Conservation (phyloP, 2,888 invertebrate genomes). For the Capitulum mitella region DNA sequence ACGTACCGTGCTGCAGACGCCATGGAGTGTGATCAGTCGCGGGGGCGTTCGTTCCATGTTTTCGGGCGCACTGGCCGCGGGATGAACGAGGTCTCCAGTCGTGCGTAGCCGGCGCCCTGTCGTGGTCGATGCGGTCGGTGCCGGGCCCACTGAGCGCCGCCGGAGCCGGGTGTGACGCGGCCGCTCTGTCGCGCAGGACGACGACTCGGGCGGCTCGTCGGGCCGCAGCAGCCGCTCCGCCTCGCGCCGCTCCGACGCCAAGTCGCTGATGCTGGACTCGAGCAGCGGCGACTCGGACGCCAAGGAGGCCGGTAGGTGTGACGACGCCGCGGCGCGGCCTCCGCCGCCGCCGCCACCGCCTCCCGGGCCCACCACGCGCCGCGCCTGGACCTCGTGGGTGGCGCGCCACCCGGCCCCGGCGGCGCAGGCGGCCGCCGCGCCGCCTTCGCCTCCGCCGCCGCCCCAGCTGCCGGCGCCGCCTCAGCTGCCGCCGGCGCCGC, state of each 20-base stretch:
- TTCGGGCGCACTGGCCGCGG: too few species aligned
- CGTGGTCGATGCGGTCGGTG: too few species aligned
- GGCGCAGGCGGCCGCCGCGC: constrained; percentile 33
- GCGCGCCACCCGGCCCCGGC: constrained; percentile 28
- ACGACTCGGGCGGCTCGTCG: constrained; percentile 18
- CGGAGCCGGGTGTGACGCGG: too few species aligned
- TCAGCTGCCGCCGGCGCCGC: constrained; percentile 34
- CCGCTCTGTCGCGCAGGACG: neutral
- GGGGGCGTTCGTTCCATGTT: too few species aligned
- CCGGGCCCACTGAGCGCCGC: too few species aligned
- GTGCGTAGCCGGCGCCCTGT: too few species aligned
- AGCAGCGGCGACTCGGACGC: constrained; percentile 18
- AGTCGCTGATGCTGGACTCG: constrained; percentile 14
- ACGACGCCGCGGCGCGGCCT: neutral
- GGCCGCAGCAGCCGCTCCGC: constrained; percentile 27
- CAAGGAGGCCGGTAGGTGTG: constrained; percentile 19
- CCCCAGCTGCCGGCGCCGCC: constrained; percentile 28
- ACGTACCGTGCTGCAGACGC: too few species aligned
- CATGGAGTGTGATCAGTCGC: too few species aligned
- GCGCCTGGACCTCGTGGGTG: constrained; percentile 68
- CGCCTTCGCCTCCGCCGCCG: constrained; percentile 26
- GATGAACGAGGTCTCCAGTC: too few species aligned
- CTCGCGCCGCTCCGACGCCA: constrained; percentile 11
- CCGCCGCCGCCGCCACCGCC: constrained; percentile 39
- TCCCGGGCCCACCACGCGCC: constrained; percentile 59